These are phyloP conservation scores for Drosophila gunungcola DNA, from an alignment of 1,140 invertebrate genomes.

Conservation along the genomic window DNA sequence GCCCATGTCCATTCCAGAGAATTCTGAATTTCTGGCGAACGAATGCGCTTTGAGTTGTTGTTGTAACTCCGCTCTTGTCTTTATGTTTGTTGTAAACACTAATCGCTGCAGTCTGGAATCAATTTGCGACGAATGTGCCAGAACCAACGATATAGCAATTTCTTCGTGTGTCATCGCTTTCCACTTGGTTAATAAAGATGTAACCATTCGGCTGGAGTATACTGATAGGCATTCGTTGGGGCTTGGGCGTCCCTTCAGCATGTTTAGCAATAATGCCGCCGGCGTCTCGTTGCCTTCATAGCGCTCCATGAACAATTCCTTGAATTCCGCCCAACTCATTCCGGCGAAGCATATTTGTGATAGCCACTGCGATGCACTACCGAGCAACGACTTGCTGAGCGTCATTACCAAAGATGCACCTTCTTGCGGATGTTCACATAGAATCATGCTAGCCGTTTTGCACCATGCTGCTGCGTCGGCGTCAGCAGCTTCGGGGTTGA, in stretches of 20 bases:
- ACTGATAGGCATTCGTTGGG: too few relatives aligned
- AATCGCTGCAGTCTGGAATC: too few relatives aligned
- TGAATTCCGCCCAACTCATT: slow-evolving; percentile 1
- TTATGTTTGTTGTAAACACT: too few relatives aligned
- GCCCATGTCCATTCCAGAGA: neutral
- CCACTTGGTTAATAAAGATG: too few relatives aligned
- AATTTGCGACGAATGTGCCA: too few relatives aligned
- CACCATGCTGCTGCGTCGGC: slow-evolving; percentile 3
- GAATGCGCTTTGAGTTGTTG: neutral
- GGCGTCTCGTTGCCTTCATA: slow-evolving; percentile 22
- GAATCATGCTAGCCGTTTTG: too few relatives aligned
- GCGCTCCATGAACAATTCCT: slow-evolving; percentile 14
- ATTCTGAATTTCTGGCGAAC: slow-evolving; percentile 1
- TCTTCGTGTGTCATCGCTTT: too few relatives aligned
- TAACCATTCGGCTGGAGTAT: too few relatives aligned
- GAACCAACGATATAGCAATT: too few relatives aligned
- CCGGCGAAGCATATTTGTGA: neutral
- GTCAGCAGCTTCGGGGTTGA: neutral
- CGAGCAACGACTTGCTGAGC: too few relatives aligned
- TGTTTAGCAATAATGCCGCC: slow-evolving; percentile 6
- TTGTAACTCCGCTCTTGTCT: too few relatives aligned
- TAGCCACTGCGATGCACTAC: too few relatives aligned
- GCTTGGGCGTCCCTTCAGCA: neutral
- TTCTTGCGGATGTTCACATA: slow-evolving; percentile 4
- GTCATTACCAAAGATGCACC: neutral